Evolutionary conservation across 2,888 invertebrate genomes (phyloP).

Genomic region (Panopea generosa): DNA sequence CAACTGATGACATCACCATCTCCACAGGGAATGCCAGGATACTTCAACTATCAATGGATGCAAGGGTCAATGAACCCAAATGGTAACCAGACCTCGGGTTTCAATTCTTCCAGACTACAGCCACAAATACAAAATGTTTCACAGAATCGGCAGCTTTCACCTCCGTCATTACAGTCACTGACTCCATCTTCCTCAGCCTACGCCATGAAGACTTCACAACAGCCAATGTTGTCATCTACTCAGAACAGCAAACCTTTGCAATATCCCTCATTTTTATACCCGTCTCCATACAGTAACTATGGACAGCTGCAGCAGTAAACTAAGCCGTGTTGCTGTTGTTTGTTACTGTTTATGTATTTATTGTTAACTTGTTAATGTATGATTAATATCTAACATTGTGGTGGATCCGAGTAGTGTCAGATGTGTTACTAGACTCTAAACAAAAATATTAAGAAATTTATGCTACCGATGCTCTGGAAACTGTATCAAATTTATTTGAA

Average conservation of each 20-base stretch:
- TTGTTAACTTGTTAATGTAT: too few relatives aligned
- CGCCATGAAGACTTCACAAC: slow-evolving; percentile 54
- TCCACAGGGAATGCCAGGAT: slow-evolving; percentile 45
- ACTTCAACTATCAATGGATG: slow-evolving; percentile 55
- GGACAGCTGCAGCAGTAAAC: too few relatives aligned
- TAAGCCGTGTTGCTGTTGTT: too few relatives aligned
- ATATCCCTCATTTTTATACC: slow-evolving; percentile 45
- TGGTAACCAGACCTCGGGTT: slow-evolving; percentile 33
- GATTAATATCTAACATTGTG: too few relatives aligned
- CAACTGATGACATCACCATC: slow-evolving; percentile 60
- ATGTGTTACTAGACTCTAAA: too few relatives aligned
- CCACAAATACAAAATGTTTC: slow-evolving; percentile 27
- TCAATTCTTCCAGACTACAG: slow-evolving; percentile 26
- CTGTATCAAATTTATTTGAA: too few relatives aligned
- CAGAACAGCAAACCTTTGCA: slow-evolving; percentile 49
- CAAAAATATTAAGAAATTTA: too few relatives aligned
- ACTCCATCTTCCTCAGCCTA: slow-evolving; percentile 18
- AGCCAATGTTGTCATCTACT: slow-evolving; percentile 48
- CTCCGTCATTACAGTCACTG: too few relatives aligned
- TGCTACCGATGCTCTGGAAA: too few relatives aligned
- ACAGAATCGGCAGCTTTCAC: slow-evolving; percentile 22
- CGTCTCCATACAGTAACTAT: background rate
- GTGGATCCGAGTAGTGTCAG: too few relatives aligned
- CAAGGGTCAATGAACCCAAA: slow-evolving; percentile 45
- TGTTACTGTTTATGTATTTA: too few relatives aligned